These are phyloP conservation scores for Tipula lateralis DNA, from an alignment of 2,888 invertebrate species.

Conservation along the genomic window DNA sequence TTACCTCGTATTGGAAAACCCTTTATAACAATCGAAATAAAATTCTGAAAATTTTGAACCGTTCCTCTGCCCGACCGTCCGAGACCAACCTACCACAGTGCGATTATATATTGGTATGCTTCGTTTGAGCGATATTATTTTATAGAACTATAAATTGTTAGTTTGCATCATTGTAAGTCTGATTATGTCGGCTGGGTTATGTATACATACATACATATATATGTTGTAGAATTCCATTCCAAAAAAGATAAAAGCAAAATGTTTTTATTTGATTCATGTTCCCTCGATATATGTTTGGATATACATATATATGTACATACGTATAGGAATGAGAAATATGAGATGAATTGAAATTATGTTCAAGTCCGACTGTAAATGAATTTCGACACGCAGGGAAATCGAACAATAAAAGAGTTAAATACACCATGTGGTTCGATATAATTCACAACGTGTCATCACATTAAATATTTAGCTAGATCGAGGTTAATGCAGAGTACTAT, in stretches of 20 bases:
- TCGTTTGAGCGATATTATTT: not conserved
- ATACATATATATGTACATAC: not conserved
- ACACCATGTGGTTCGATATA: not conserved
- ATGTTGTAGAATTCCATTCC: not conserved
- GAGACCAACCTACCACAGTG: not conserved
- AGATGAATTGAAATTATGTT: not conserved
- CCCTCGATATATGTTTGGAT: too few species aligned
- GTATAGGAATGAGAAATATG: not conserved
- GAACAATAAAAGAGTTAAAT: not conserved
- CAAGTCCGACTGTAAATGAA: not conserved
- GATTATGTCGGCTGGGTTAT: not conserved
- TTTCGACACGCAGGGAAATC: not conserved
- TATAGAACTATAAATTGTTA: not conserved
- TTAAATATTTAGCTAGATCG: not conserved
- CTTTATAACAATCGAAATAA: too few species aligned
- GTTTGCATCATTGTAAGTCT: not conserved
- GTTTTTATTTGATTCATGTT: not conserved
- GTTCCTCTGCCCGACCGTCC: too few species aligned
- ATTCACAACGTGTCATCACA: not conserved
- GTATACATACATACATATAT: not conserved
- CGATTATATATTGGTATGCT: not conserved
- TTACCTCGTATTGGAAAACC: too few species aligned
- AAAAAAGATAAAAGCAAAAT: not conserved
- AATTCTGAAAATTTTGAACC: too few species aligned
- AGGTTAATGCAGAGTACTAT: not conserved